A percentile compares a stretch with the other conserved stretches of the same genome.
These are phyloP conservation scores for Dryobates pubescens DNA, from an alignment of 2,797 vertebrate species.

Conservation along the genomic window DNA sequence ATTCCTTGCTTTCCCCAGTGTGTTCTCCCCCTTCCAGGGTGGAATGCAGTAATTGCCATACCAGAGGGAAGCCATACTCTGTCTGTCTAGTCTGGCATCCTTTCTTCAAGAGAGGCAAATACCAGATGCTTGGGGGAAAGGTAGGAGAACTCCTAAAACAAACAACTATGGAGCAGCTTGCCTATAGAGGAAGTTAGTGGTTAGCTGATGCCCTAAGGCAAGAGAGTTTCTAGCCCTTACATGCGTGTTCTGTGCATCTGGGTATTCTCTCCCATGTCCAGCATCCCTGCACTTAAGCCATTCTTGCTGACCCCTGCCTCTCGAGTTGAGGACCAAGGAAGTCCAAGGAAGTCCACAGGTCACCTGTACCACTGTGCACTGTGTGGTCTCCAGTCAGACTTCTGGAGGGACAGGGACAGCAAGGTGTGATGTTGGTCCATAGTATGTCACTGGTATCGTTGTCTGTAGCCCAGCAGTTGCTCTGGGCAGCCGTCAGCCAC, in stretches of 20 bases:
- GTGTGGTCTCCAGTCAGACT: not conserved
- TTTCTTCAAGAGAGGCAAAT: constrained; percentile 44
- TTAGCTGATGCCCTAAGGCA: constrained; percentile 29
- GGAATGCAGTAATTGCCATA: constrained; percentile 69
- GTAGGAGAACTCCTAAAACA: constrained; percentile 50
- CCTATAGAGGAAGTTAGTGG: constrained; percentile 49
- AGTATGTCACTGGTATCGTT: not conserved
- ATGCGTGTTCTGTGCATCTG: not conserved
- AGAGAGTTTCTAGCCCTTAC: constrained; percentile 18
- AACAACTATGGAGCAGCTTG: constrained; percentile 50
- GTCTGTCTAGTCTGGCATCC: constrained; percentile 64
- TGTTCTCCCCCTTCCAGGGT: constrained; percentile 49
- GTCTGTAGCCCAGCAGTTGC: not conserved
- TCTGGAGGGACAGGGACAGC: not conserved
- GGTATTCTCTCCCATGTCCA: not conserved
- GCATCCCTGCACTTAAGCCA: not conserved
- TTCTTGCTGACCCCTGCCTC: not conserved
- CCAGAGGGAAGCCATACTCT: constrained; percentile 62
- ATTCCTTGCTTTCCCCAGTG: constrained; percentile 40
- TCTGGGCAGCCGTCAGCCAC: not conserved
- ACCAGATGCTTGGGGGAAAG: constrained; percentile 54
- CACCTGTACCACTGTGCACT: not conserved
- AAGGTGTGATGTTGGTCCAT: not conserved
- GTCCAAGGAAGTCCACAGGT: not conserved
- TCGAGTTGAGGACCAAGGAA: not conserved